Evolutionary conservation across 2,888 invertebrate genomes (phyloP).

Genomic region (Drosophila birchii): DNA sequence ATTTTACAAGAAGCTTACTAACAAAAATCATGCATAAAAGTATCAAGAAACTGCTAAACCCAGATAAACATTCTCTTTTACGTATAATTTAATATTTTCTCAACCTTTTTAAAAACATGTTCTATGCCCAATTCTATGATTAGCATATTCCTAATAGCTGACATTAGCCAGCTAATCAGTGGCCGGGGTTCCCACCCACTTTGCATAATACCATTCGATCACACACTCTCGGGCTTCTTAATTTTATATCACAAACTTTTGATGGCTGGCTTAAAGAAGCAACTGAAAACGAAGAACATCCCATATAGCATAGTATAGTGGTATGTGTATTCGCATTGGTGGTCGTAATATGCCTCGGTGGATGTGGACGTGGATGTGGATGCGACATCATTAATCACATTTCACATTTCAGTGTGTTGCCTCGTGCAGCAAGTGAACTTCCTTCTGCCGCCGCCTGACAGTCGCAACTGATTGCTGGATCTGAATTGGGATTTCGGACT

Average conservation of each 20-base stretch:
- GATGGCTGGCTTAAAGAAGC: conserved; percentile 70
- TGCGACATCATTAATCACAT: conserved; percentile 84
- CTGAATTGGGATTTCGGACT: conserved; percentile 82
- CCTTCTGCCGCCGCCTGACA: conserved; percentile 82
- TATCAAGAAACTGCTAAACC: neutral
- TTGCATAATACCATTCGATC: conserved; percentile 23
- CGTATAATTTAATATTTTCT: neutral
- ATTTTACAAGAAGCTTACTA: neutral
- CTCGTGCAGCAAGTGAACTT: conserved; percentile 84
- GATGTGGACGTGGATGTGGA: conserved; percentile 31
- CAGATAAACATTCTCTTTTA: neutral
- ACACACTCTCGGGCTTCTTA: conserved; percentile 33
- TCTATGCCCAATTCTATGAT: conserved; percentile 7
- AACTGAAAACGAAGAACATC: conserved; percentile 54
- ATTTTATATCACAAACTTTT: conserved; percentile 58
- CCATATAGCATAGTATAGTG: conserved; percentile 22
- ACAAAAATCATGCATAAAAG: neutral
- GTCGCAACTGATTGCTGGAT: conserved; percentile 84
- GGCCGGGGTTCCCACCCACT: conserved; percentile 44
- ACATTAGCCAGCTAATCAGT: conserved; percentile 57
- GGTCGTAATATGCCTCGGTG: conserved; percentile 81
- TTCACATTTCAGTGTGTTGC: conserved; percentile 64
- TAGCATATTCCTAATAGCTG: conserved; percentile 29
- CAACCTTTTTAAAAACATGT: neutral
- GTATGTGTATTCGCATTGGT: conserved; percentile 36